Base-by-base conservation (phyloP, 2,797 vertebrate species). In the Sebastolobus alascanus region DNA sequence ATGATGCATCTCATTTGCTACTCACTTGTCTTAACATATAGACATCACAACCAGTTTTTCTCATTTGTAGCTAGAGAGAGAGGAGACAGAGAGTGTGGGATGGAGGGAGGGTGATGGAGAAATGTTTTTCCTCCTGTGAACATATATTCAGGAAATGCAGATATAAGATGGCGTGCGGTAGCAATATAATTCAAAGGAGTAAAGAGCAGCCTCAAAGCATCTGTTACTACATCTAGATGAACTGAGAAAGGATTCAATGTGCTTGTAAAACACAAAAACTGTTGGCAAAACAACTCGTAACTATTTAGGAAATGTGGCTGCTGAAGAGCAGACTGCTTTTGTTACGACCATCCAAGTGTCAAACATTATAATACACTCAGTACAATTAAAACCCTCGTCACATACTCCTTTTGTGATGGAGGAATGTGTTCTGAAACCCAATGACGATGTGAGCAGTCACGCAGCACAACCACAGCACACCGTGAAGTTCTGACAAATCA, bases 371-470 rank as follows among this genome's bases (percentile, higher is more conserved):
- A 55, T 60, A 1, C 2, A 1, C 40, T 43, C 4, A 18, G 8
- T 60, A 5, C 33, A 55, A 67, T 60, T 55, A 33, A 67, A 33
- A 76, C 22, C 11, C 6, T 10, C 54, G 5, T 56, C 68, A 46
- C 52, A 50, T 46, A 50, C 8, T 64, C 29, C n/a, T n/a, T 37
- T 66, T 56, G 68, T 56, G 50, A 40, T 52, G 54, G 50, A 76
- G 14, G 10, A 54, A n/a, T 22, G 50, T 54, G n/a, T 54, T 54
- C 50, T 22, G 50, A 54, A 22, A 54, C 50, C 50, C 50, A 50
- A 20, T 50, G 46, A 50, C 18, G 46, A 50, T 22, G 50, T n/a
- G 50, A 54, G 4, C 50, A 54, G 50, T 22, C 50, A 54, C 8
- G 18, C 46, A 50, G 46, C 46, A 0, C 0, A 50, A 20, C 18